phyloP scores from a whole-genome alignment of 2,797 vertebrate genomes.

The Anisognathus igniventris region DNA sequence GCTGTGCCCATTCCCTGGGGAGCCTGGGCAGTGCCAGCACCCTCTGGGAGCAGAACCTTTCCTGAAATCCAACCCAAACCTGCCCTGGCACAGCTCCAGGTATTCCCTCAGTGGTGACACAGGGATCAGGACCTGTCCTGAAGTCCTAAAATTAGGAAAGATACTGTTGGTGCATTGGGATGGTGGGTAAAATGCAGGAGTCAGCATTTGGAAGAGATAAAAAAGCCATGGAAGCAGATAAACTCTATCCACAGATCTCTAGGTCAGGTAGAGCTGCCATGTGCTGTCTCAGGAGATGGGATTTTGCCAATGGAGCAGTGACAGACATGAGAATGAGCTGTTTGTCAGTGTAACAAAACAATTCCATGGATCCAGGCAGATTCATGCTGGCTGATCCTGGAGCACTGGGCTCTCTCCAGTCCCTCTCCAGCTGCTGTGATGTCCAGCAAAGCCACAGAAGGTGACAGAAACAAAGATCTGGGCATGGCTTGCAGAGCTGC shows the following conservation, averaged over 20 bases:
- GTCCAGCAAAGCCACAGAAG: not conserved
- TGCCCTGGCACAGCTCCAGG: not conserved
- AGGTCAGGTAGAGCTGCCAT: not conserved
- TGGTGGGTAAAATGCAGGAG: not conserved
- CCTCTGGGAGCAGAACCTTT: not conserved
- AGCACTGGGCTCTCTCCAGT: not conserved
- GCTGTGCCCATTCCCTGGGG: not conserved
- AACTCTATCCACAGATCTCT: not conserved
- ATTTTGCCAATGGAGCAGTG: not conserved
- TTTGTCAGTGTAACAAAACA: not conserved
- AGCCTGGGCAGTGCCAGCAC: not conserved
- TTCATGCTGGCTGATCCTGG: not conserved
- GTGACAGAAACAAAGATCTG: fast-evolving
- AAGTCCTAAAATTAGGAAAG: not conserved
- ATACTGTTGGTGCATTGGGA: not conserved
- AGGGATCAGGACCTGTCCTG: not conserved
- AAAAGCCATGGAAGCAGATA: not conserved
- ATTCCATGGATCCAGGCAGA: not conserved
- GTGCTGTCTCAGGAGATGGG: not conserved
- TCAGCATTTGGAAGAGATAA: not conserved
- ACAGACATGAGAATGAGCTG: not conserved
- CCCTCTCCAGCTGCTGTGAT: not conserved
- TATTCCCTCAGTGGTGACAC: not conserved
- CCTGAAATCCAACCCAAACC: fast-evolving
- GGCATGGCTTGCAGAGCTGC: not conserved